phyloP scores from a whole-genome alignment of 1,140 invertebrate genomes.

The Drosophila funebris region DNA sequence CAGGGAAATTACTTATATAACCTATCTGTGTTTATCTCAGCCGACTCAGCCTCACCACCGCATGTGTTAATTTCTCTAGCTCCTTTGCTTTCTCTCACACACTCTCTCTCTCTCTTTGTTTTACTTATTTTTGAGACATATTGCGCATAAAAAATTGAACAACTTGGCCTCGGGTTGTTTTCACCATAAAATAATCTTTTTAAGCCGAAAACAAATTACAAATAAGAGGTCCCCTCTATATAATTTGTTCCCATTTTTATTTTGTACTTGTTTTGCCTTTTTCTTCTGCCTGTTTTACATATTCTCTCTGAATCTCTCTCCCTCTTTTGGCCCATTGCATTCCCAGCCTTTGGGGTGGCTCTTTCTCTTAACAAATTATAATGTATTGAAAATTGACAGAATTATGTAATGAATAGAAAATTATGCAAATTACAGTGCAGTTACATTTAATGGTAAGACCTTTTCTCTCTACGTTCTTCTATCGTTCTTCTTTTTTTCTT shows the following conservation, averaged over 20 bases:
- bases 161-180: constrained; percentile 69
- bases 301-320: constrained; percentile 20
- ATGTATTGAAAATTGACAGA: constrained; percentile 84
- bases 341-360: constrained; percentile 32
- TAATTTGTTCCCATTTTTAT: constrained; percentile 59
- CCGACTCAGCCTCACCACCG: constrained; percentile 6
- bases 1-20: constrained; percentile 3
- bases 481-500: background rate
- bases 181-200: constrained; percentile 81
- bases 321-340: constrained; percentile 12
- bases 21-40: constrained; percentile 23
- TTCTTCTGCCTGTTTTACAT: constrained; percentile 37
- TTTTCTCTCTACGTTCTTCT: constrained; percentile 40
- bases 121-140: constrained; percentile 45
- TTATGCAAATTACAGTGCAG: constrained; percentile 83
- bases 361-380: constrained; percentile 78
- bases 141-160: constrained; percentile 74
- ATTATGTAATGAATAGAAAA: constrained; percentile 84
- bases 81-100: background rate
- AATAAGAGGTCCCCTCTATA: constrained; percentile 56
- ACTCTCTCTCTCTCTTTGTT: background rate
- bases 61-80: constrained; percentile 53
- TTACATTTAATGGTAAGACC: constrained; percentile 82
- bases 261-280: constrained; percentile 15
- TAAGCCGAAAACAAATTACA: constrained; percentile 81